Evolutionary conservation across 1,140 invertebrate genomes (phyloP).

Genomic region (Cydia fagiglandana): DNA sequence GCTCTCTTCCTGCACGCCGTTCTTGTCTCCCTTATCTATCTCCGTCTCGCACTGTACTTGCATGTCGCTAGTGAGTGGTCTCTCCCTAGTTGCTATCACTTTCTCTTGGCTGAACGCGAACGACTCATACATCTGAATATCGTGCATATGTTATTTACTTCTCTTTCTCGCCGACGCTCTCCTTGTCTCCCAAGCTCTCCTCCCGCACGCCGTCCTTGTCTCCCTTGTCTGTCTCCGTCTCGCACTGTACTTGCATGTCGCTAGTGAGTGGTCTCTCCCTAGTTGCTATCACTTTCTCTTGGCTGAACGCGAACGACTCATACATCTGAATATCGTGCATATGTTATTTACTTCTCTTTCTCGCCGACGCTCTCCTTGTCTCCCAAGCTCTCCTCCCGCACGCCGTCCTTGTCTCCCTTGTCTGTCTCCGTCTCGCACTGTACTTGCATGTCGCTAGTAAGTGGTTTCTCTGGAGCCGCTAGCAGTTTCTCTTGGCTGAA

Average conservation of each 20-base stretch:
- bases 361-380: neutral
- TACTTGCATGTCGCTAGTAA: conserved; percentile 51
- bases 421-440: conserved; percentile 1
- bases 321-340: conserved; percentile 48
- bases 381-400: neutral
- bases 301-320: conserved; percentile 56
- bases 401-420: conserved; percentile 13
- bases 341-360: conserved; percentile 32
- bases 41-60: conserved; percentile 37
- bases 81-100: conserved; percentile 32
- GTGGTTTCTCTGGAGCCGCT: conserved; percentile 36
- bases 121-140: conserved; percentile 58
- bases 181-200: neutral
- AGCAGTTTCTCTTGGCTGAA: conserved; percentile 54
- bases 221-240: neutral
- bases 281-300: conserved; percentile 48
- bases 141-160: conserved; percentile 3
- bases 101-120: conserved; percentile 56
- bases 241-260: conserved; percentile 38
- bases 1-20: neutral
- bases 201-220: neutral
- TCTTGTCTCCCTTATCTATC: neutral
- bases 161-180: conserved; percentile 25
- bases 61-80: conserved; percentile 49
- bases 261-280: conserved; percentile 40